A percentile compares a stretch with the other conserved stretches of the same genome.
These are phyloP conservation scores for Lordiphosa stackelbergi DNA, from an alignment of 1,140 invertebrate genomes.

Conservation along the genomic window DNA sequence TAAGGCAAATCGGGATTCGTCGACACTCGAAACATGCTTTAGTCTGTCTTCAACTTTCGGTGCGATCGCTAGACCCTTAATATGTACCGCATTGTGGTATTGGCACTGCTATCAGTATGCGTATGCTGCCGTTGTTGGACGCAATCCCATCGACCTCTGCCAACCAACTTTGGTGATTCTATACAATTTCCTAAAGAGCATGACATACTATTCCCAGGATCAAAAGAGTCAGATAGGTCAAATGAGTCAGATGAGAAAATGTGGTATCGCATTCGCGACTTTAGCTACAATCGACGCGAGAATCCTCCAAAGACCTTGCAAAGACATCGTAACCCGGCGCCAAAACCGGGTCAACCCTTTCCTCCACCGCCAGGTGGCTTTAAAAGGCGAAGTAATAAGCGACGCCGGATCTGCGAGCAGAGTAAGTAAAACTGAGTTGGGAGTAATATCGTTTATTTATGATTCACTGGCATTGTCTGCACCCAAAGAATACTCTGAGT, in stretches of 20 bases:
- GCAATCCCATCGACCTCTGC: background rate
- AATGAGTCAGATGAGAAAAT: constrained; percentile 6
- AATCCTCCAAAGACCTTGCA: constrained; percentile 20
- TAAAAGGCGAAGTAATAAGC: constrained; percentile 28
- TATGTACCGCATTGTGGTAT: constrained; percentile 19
- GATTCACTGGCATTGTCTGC: constrained; percentile 6
- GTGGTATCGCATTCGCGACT: constrained; percentile 43
- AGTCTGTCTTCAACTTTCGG: constrained; percentile 45
- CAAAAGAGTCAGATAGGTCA: background rate
- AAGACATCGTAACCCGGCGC: constrained; percentile 1
- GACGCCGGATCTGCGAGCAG: constrained; percentile 50
- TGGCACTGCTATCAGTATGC: constrained; percentile 20
- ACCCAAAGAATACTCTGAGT: constrained; percentile 62
- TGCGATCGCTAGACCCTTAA: constrained; percentile 23
- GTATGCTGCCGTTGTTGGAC: constrained; percentile 14
- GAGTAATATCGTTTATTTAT: constrained; percentile 1
- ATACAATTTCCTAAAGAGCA: constrained; percentile 39
- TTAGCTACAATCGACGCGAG: constrained; percentile 7
- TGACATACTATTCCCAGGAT: constrained; percentile 43
- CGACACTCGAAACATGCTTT: constrained; percentile 16
- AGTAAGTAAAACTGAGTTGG: constrained; percentile 47
- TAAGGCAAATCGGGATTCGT: constrained; percentile 30
- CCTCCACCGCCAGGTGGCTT: constrained; percentile 42
- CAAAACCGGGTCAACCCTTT: constrained; percentile 47
- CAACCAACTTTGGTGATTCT: background rate